Percentiles rank a stretch among this genome's conserved stretches.
Conservation (phyloP, 1,140 invertebrate genomes). For the Drosophila ercepeae region DNA sequence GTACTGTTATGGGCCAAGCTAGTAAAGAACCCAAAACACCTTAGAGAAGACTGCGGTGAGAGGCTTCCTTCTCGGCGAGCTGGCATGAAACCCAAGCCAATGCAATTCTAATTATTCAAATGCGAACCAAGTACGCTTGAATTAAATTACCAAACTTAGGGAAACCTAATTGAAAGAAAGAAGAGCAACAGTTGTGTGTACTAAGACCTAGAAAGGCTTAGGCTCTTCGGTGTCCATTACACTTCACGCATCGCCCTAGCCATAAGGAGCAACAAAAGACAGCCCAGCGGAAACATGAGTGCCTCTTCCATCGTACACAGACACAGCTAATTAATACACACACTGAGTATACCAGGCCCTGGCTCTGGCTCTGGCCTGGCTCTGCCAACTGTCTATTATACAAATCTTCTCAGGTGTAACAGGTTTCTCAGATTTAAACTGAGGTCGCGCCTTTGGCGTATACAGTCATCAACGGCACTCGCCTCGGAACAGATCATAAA, state of each 20-base stretch:
- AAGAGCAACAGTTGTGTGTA: conserved; percentile 55
- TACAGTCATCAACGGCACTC: conserved; percentile 61
- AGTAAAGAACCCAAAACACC: conserved; percentile 25
- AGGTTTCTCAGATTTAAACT: conserved; percentile 78
- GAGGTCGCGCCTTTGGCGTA: conserved; percentile 36
- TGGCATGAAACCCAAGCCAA: conserved; percentile 62
- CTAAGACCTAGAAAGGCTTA: conserved; percentile 43
- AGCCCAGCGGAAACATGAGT: conserved; percentile 66
- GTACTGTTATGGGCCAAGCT: conserved; percentile 55
- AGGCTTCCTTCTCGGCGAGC: conserved; percentile 62
- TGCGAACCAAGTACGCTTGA: conserved; percentile 67
- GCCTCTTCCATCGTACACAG: conserved; percentile 49
- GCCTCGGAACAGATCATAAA: conserved; percentile 50
- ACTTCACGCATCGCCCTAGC: conserved; percentile 29
- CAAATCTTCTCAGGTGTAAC: conserved; percentile 80
- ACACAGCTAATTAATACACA: conserved; percentile 9
- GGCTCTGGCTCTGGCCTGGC: neutral
- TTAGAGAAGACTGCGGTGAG: conserved; percentile 60
- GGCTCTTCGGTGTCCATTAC: conserved; percentile 49
- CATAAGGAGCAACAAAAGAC: conserved; percentile 40
- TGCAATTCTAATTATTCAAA: conserved; percentile 81
- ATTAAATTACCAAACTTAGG: conserved; percentile 72
- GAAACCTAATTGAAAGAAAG: conserved; percentile 57
- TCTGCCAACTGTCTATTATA: conserved; percentile 55
- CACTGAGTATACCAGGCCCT: no score